Evolutionary conservation across 2,888 invertebrate species (phyloP).

Genomic region (Busseola fusca): DNA sequence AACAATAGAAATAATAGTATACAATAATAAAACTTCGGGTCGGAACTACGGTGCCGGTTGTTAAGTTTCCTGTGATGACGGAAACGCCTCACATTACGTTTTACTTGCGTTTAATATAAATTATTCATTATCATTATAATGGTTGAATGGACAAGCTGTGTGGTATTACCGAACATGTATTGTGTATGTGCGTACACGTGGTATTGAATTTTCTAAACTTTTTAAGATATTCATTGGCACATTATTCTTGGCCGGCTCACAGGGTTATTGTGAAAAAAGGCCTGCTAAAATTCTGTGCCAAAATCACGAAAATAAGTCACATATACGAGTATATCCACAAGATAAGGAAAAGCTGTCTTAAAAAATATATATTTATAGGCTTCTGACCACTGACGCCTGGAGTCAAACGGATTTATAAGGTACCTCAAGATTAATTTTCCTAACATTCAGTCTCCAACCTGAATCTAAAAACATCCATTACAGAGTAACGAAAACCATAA

Average conservation of each 20-base stretch:
- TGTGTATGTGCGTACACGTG: background rate
- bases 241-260: background rate
- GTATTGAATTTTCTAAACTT: too few species aligned
- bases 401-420: background rate
- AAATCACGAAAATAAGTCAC: background rate
- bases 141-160: slow-evolving; percentile 29
- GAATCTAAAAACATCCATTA: background rate
- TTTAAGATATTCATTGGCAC: background rate
- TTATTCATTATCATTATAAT: slow-evolving; percentile 27
- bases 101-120: slow-evolving; percentile 20
- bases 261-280: background rate
- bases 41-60: slow-evolving; percentile 61
- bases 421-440: background rate
- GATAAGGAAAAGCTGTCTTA: background rate
- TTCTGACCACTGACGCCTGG: background rate
- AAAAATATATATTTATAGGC: background rate
- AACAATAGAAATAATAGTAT: slow-evolving; percentile 40
- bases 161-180: background rate
- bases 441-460: too few species aligned
- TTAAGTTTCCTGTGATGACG: slow-evolving; percentile 45
- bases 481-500: background rate
- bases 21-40: slow-evolving; percentile 42
- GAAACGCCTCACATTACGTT: slow-evolving; percentile 40
- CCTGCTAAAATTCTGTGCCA: background rate
- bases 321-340: too few species aligned